Percentiles rank a stretch among this genome's conserved stretches.
Evolutionary conservation across 2,113 vertebrate species (phyloP).

Genomic region (Laticauda laticaudata): DNA sequence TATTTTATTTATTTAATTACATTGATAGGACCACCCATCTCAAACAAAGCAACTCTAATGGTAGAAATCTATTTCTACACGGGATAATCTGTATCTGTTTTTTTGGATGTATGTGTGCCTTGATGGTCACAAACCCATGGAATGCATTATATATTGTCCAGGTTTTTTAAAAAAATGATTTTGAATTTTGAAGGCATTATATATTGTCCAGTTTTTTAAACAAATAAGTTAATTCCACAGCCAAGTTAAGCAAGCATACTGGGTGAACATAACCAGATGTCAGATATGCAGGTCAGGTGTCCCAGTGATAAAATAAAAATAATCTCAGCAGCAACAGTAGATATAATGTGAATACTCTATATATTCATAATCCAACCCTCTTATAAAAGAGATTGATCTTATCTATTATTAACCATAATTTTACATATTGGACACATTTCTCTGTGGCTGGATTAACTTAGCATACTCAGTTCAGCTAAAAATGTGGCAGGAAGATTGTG

Average conservation of each 20-base stretch:
- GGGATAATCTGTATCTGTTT: not conserved
- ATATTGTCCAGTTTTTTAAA: not conserved
- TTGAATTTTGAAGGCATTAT: not conserved
- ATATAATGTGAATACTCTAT: not conserved
- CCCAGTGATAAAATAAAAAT: not conserved
- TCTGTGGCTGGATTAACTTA: not conserved
- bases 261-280: not conserved
- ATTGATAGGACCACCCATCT: not conserved
- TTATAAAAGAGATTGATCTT: not conserved
- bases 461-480: not conserved
- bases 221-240: not conserved
- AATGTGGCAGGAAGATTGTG: not conserved
- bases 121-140: not conserved
- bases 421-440: not conserved
- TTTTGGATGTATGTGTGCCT: not conserved
- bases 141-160: not conserved
- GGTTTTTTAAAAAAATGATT: too few species aligned
- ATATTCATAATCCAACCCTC: not conserved
- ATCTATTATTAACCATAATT: not conserved
- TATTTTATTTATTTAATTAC: not conserved
- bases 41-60: not conserved
- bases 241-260: not conserved
- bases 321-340: not conserved
- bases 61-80: not conserved
- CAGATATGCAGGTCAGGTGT: not conserved